These are phyloP conservation scores for Drosophila eohydei DNA, from an alignment of 2,888 invertebrate species.

Conservation along the genomic window DNA sequence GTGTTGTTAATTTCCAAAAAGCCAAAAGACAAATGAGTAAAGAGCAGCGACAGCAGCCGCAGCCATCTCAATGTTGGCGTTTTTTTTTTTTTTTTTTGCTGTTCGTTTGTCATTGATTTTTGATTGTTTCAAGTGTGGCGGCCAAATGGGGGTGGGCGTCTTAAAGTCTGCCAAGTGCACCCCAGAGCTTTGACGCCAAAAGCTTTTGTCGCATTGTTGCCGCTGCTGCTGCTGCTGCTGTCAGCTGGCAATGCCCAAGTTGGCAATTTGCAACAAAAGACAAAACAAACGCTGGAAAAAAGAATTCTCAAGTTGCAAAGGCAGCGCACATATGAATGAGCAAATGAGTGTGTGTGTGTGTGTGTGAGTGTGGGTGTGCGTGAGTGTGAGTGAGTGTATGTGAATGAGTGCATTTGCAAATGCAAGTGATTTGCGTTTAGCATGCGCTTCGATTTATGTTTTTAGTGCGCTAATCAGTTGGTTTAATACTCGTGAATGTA, in stretches of 20 bases:
- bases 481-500: slow-evolving; percentile 19
- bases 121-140: slow-evolving; percentile 78
- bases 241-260: slow-evolving; percentile 71
- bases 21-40: slow-evolving; percentile 80
- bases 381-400: slow-evolving; percentile 6
- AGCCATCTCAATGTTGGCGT: slow-evolving; percentile 66
- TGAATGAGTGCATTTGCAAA: slow-evolving; percentile 28
- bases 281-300: slow-evolving; percentile 24
- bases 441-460: slow-evolving; percentile 21
- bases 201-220: slow-evolving; percentile 59
- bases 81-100: slow-evolving; percentile 13
- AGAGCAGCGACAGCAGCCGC: slow-evolving; percentile 54
- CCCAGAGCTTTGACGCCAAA: slow-evolving; percentile 75
- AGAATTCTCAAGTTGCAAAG: background rate
- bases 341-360: slow-evolving; percentile 6
- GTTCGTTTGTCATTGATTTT: slow-evolving; percentile 71
- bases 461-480: slow-evolving; percentile 24
- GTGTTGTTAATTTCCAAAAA: slow-evolving; percentile 77
- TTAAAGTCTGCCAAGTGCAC: slow-evolving; percentile 74
- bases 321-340: background rate
- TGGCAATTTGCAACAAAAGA: slow-evolving; percentile 78
- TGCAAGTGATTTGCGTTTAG: slow-evolving; percentile 17
- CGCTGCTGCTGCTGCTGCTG: slow-evolving; percentile 37
- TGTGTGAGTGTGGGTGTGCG: too few species aligned
- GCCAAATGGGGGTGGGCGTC: slow-evolving; percentile 14